Percentiles rank a stretch among this genome's conserved stretches.
phyloP scores from a whole-genome alignment of 1,140 invertebrate species.

The Phenacoccus solenopsis region DNA sequence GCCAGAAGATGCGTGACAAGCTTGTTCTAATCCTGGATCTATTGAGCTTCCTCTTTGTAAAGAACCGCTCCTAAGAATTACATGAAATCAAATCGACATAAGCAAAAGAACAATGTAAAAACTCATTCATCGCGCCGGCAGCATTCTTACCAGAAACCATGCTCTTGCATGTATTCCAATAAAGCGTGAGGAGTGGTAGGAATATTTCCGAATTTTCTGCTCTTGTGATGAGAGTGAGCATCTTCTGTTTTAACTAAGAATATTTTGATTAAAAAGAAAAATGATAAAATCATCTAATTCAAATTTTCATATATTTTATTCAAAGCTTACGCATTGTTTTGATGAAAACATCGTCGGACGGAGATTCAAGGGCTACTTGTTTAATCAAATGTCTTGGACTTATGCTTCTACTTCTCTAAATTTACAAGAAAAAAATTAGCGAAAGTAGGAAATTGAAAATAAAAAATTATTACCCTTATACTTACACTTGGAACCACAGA shows the following conservation, averaged over 20 bases:
- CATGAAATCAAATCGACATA: background rate
- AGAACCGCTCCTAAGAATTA: background rate
- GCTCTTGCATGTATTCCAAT: conserved; percentile 21
- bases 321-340: background rate
- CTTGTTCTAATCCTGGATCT: conserved; percentile 34
- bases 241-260: conserved; percentile 6
- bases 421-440: conserved; percentile 8
- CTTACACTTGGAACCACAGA: background rate
- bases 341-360: conserved; percentile 30
- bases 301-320: background rate
- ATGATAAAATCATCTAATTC: background rate
- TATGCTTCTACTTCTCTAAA: conserved; percentile 34
- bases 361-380: conserved; percentile 52
- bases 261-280: too few species aligned
- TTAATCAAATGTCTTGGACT: conserved; percentile 52
- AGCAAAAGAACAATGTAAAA: background rate
- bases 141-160: conserved; percentile 24
- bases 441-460: background rate
- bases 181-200: conserved; percentile 18
- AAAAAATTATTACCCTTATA: background rate
- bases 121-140: background rate
- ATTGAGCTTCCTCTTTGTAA: conserved; percentile 27
- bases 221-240: background rate
- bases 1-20: conserved; percentile 37
- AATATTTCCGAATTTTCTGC: conserved; percentile 15